Evolutionary conservation across 2,797 vertebrate genomes (phyloP), one percentile per base, ranked within the genome.

Genomic region (Pipistrellus kuhlii): DNA sequence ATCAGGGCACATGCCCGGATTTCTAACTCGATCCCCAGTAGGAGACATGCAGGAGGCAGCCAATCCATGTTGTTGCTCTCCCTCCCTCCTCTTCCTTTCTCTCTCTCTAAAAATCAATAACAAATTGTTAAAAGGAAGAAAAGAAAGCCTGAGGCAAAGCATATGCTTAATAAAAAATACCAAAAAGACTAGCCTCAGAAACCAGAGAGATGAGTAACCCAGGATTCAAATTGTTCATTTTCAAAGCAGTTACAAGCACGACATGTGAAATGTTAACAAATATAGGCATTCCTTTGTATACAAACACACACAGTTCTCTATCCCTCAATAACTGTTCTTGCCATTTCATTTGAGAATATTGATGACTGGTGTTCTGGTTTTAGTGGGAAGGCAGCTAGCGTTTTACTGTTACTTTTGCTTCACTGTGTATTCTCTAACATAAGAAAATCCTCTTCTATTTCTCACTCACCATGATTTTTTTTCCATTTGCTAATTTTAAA

Each of bases 401-500:
- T 66, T 73, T 73, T 87, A 62, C 4, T 38, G 4, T 35, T 64
- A n/a, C 5, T 77, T 92, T 64, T n/a, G 53, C 38, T 38, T 72
- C 35, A 76, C 62, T 53, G 51, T 57, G 5, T 30, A 35, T 18
- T 77, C 30, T 53, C 32, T 18, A 71, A 35, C 44, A n/a, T 38
- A 64, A 66, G 17, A 59, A 69, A 32, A 1, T 69, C 82, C 41
- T 4, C 48, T 72, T 44, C n/a, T 51, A n/a, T 30, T 75, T 53
- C 53, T 83, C 51, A 51, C 21, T 59, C 51, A 68, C 5, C 13
- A 30, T 68, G n/a, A 78, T 2, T 23, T 41, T 72, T 72, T n/a
- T 30, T 72, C 77, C 38, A 35, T 72, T 77, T 84, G 44, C 84
- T 84, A n/a, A 57, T 78, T 51, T 35, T n/a, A 92, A 80, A 85